A percentile compares a stretch with the other conserved stretches of the same genome.
These are phyloP conservation scores for Drosophila watanabei DNA, from an alignment of 1,140 invertebrate genomes.

Conservation along the genomic window DNA sequence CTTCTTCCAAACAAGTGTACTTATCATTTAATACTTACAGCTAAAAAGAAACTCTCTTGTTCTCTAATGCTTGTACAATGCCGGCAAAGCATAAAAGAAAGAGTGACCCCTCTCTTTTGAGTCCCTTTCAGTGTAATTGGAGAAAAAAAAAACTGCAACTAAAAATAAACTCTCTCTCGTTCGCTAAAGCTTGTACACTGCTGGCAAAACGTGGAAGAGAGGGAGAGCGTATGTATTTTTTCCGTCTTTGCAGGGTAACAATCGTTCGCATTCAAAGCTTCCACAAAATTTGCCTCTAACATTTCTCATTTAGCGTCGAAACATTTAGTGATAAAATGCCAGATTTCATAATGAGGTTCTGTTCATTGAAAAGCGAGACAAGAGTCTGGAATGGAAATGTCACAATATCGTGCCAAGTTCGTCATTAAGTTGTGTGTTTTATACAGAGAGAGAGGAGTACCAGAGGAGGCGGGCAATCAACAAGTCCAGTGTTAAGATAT, in stretches of 20 bases:
- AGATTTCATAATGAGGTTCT: slow-evolving; percentile 65
- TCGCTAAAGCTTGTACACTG: not conserved
- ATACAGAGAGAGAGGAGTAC: not conserved
- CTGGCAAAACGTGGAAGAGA: not conserved
- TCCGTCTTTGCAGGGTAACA: not conserved
- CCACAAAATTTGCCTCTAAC: slow-evolving; percentile 5
- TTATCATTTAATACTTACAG: not conserved
- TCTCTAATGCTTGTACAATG: not conserved
- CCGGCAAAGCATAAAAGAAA: not conserved
- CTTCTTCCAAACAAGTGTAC: not conserved
- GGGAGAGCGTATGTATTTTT: not conserved
- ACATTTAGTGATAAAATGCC: slow-evolving; percentile 56
- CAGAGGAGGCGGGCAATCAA: not conserved
- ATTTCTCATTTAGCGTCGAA: slow-evolving; percentile 16
- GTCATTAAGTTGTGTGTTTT: slow-evolving; percentile 23
- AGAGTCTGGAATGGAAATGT: slow-evolving; percentile 28
- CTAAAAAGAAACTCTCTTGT: not conserved
- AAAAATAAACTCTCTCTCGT: too few relatives aligned
- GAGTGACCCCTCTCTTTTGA: too few relatives aligned
- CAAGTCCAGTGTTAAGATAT: slow-evolving; percentile 14
- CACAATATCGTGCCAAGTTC: slow-evolving; percentile 16
- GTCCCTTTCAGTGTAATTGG: too few relatives aligned
- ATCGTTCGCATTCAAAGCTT: not conserved
- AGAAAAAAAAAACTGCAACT: too few relatives aligned
- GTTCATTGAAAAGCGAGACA: slow-evolving; percentile 13